phyloP scores from a whole-genome alignment of 2,113 vertebrate species.

The Phodopus roborovskii region DNA sequence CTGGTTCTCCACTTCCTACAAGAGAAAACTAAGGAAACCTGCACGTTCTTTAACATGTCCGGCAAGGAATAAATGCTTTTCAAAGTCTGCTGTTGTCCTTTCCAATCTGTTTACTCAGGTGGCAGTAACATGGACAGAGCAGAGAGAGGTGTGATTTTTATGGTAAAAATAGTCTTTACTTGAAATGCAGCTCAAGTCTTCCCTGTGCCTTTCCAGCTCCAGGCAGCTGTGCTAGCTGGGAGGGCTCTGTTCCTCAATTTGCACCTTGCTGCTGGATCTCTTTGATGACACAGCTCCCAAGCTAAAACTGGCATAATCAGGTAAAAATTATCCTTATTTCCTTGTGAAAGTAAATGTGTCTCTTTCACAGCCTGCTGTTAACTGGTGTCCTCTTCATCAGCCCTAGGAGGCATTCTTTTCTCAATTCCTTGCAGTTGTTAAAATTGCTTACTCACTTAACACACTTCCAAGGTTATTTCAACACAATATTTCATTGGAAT shows the following conservation, averaged over 20 bases:
- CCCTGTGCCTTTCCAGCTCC: background rate
- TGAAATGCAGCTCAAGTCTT: slow-evolving; percentile 13
- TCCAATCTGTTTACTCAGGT: background rate
- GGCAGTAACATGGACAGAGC: background rate
- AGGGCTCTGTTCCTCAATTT: background rate
- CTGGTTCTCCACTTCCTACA: background rate
- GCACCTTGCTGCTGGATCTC: background rate
- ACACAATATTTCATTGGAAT: background rate
- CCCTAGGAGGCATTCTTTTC: background rate
- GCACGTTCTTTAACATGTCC: background rate
- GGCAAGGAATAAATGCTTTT: slow-evolving; percentile 33
- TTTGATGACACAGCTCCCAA: background rate
- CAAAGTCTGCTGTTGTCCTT: background rate
- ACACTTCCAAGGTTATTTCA: background rate
- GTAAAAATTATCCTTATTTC: background rate
- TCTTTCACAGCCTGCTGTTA: background rate
- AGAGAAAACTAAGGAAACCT: background rate
- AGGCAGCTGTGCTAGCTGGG: background rate
- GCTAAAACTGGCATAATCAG: background rate
- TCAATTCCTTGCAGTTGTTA: background rate
- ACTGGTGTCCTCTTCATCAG: background rate
- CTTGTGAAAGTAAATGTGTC: background rate
- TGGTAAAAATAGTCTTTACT: background rate
- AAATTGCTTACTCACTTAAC: background rate
- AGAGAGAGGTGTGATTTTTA: background rate